A percentile compares a stretch with the other conserved stretches of the same genome.
Evolutionary conservation across 2,113 vertebrate species (phyloP).

Genomic region (Rhinolophus sinicus): DNA sequence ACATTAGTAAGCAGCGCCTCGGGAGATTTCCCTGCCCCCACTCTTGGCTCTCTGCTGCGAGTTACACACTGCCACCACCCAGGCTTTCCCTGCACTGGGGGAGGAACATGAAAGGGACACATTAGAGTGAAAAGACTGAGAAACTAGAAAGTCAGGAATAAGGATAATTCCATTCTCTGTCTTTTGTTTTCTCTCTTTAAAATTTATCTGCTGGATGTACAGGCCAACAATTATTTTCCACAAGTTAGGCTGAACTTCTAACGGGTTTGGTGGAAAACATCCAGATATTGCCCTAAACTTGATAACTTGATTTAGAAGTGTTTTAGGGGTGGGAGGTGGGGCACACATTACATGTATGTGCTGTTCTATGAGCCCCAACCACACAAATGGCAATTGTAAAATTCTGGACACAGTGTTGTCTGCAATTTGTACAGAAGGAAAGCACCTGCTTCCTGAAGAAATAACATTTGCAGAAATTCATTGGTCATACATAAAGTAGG

Average conservation of each 20-base stretch:
- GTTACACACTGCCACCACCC: slow-evolving; percentile 51
- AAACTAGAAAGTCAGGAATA: slow-evolving; percentile 65
- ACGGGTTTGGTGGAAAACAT: neutral
- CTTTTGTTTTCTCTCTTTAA: neutral
- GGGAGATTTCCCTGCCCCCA: slow-evolving; percentile 72
- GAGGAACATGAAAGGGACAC: neutral
- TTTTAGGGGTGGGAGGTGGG: neutral
- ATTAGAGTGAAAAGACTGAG: slow-evolving; percentile 58
- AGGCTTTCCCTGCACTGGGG: neutral
- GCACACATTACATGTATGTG: neutral
- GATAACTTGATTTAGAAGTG: neutral
- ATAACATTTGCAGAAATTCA: neutral
- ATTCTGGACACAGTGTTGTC: neutral
- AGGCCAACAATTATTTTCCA: neutral
- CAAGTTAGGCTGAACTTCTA: neutral
- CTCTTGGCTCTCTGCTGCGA: slow-evolving; percentile 65
- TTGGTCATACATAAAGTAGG: neutral
- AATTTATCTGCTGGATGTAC: neutral
- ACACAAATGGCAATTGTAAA: neutral
- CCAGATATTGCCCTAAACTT: neutral
- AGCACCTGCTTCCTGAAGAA: neutral
- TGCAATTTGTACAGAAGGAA: neutral
- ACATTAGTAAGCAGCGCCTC: slow-evolving; percentile 81
- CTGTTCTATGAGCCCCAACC: neutral
- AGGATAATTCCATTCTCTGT: neutral